Conservation (phyloP, 2,113 vertebrate genomes). For the Scomber colias region DNA sequence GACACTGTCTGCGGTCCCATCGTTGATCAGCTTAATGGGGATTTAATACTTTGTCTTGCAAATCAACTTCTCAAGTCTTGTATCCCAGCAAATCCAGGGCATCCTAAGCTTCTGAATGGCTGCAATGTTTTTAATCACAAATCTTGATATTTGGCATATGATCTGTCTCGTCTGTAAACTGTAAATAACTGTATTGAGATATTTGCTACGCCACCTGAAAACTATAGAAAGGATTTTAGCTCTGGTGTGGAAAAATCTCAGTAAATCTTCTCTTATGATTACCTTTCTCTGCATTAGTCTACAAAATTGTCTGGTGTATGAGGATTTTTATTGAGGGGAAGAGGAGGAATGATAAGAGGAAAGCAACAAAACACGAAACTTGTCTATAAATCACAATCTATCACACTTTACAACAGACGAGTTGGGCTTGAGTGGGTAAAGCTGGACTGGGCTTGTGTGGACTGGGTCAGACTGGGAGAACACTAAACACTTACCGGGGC, state of each 20-base stretch:
- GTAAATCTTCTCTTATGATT: slow-evolving; percentile 51
- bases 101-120: slow-evolving; percentile 69
- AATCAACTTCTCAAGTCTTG: slow-evolving; percentile 77
- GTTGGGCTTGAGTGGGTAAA: slow-evolving; percentile 62
- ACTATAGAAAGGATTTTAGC: slow-evolving; percentile 12
- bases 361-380: slow-evolving; percentile 55
- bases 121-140: slow-evolving; percentile 69
- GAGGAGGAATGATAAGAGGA: slow-evolving; percentile 55
- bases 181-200: slow-evolving; percentile 16
- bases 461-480: slow-evolving; percentile 73
- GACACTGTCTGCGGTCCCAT: slow-evolving; percentile 59
- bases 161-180: slow-evolving; percentile 49
- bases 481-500: slow-evolving; percentile 83
- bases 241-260: slow-evolving; percentile 38
- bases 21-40: slow-evolving; percentile 77
- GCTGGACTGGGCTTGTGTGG: slow-evolving; percentile 70
- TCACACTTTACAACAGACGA: slow-evolving; percentile 53
- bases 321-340: slow-evolving; percentile 42
- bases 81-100: slow-evolving; percentile 69
- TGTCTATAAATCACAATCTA: slow-evolving; percentile 54
- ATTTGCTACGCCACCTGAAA: slow-evolving; percentile 26
- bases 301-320: slow-evolving; percentile 32
- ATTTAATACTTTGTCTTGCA: slow-evolving; percentile 72
- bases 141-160: slow-evolving; percentile 67
- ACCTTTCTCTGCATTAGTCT: slow-evolving; percentile 35